These are phyloP conservation scores for Poecilia wingei DNA, from an alignment of 2,797 vertebrate genomes.

Conservation along the genomic window DNA sequence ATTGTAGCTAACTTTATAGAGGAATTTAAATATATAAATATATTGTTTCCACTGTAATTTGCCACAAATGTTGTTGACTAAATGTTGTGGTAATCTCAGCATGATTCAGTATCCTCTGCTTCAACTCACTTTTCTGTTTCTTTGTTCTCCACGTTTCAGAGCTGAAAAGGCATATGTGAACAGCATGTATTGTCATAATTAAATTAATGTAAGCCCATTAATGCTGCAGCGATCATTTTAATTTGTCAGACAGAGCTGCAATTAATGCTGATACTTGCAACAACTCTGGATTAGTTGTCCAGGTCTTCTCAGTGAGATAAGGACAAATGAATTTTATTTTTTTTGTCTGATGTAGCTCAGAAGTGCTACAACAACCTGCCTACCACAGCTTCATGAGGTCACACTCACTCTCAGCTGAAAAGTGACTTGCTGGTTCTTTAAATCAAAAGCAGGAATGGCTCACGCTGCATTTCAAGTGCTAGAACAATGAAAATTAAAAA, in stretches of 20 bases:
- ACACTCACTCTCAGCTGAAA: conserved; percentile 12
- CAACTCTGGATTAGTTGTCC: conserved; percentile 2
- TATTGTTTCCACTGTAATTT: background rate
- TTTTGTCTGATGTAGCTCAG: background rate
- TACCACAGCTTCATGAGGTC: conserved; percentile 22
- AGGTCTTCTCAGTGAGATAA: conserved; percentile 4
- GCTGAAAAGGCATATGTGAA: background rate
- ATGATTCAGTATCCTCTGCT: background rate
- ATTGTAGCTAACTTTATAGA: background rate
- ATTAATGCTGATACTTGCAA: conserved; percentile 34
- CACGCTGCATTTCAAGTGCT: background rate
- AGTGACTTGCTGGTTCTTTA: background rate
- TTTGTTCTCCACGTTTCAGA: conserved; percentile 33
- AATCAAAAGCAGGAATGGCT: background rate
- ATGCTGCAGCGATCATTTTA: background rate
- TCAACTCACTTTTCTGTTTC: conserved; percentile 35
- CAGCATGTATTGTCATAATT: conserved; percentile 13
- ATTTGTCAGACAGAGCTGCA: background rate
- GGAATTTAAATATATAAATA: background rate
- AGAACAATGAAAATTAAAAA: conserved; percentile 2
- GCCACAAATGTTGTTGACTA: background rate
- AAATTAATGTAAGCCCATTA: conserved; percentile 10
- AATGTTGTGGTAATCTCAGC: background rate
- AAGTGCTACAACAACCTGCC: background rate
- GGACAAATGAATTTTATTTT: background rate